phyloP scores from a whole-genome alignment of 2,113 vertebrate species.

The Sylvietta virens region DNA sequence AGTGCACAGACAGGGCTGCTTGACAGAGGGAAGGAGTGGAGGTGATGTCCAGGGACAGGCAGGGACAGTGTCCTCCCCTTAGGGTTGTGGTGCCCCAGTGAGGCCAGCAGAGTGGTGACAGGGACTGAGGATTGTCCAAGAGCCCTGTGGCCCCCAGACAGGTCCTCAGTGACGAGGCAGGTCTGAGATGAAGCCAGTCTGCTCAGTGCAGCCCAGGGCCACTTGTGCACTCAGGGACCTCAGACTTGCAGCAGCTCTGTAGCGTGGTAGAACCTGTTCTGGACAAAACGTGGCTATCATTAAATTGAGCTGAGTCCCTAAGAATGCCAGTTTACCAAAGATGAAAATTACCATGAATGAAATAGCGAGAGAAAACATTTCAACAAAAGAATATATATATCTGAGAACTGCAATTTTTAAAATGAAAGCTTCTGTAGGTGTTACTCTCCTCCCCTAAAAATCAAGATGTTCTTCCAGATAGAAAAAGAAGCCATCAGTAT shows the following conservation, averaged over 20 bases:
- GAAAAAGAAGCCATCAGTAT: neutral
- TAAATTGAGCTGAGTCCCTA: neutral
- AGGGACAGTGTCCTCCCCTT: neutral
- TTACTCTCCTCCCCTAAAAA: neutral
- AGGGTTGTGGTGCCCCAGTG: neutral
- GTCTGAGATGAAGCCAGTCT: neutral
- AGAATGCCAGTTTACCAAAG: neutral
- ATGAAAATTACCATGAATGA: neutral
- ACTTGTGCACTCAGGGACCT: neutral
- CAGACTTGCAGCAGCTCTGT: neutral
- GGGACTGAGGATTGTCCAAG: neutral
- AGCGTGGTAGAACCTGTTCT: neutral
- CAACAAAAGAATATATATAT: neutral
- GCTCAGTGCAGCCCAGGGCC: neutral
- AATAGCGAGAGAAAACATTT: neutral
- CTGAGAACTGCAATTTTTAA: neutral
- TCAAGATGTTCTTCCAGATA: neutral
- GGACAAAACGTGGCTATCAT: neutral
- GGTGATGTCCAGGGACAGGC: neutral
- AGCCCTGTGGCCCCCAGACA: neutral
- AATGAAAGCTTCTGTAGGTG: neutral
- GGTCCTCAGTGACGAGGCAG: neutral
- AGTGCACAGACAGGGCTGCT: neutral
- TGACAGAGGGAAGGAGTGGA: accelerated
- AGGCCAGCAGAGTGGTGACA: neutral